Percentiles rank a stretch among this genome's conserved stretches.
Evolutionary conservation across 2,888 invertebrate species (phyloP).

Genomic region (Stenichneumon culpator): DNA sequence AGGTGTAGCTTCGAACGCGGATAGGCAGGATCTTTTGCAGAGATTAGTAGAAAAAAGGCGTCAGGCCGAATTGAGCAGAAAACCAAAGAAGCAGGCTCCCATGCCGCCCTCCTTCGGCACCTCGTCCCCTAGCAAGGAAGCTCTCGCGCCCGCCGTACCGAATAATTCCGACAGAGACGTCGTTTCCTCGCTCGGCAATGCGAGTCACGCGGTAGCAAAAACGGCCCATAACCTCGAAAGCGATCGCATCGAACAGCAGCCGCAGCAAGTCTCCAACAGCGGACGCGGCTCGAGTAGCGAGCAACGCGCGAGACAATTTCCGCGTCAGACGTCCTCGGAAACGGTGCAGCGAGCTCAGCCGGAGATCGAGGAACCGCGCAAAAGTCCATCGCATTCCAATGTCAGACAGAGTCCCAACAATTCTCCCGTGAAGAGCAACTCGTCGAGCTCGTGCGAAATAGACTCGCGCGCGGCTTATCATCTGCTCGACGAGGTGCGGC

Average conservation of each 20-base stretch:
- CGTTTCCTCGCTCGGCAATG: conserved; percentile 72
- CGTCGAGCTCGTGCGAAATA: conserved; percentile 78
- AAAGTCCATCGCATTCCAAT: conserved; percentile 77
- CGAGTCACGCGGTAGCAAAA: conserved; percentile 75
- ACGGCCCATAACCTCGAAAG: conserved; percentile 61
- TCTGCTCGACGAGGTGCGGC: conserved; percentile 92
- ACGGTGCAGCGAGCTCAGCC: conserved; percentile 64
- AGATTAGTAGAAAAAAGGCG: conserved; percentile 89
- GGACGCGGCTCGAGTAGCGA: conserved; percentile 70
- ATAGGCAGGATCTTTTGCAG: conserved; percentile 88
- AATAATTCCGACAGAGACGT: conserved; percentile 73
- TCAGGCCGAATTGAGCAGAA: conserved; percentile 86
- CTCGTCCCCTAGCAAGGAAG: conserved; percentile 77
- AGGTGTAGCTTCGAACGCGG: conserved; percentile 85
- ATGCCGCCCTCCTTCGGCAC: conserved; percentile 82
- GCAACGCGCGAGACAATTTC: conserved; percentile 73
- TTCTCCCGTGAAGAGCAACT: conserved; percentile 79
- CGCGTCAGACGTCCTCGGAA: conserved; percentile 79
- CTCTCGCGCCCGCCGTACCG: conserved; percentile 63
- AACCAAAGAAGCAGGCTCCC: conserved; percentile 83
- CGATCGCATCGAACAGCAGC: conserved; percentile 63
- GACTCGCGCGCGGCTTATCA: conserved; percentile 89
- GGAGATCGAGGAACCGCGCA: conserved; percentile 71
- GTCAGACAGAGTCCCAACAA: conserved; percentile 73
- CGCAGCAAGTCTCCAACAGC: conserved; percentile 56